Evolutionary conservation across 1,140 invertebrate genomes (phyloP), one percentile per base, ranked within the genome.

Genomic region (Diploscapter pachys): DNA sequence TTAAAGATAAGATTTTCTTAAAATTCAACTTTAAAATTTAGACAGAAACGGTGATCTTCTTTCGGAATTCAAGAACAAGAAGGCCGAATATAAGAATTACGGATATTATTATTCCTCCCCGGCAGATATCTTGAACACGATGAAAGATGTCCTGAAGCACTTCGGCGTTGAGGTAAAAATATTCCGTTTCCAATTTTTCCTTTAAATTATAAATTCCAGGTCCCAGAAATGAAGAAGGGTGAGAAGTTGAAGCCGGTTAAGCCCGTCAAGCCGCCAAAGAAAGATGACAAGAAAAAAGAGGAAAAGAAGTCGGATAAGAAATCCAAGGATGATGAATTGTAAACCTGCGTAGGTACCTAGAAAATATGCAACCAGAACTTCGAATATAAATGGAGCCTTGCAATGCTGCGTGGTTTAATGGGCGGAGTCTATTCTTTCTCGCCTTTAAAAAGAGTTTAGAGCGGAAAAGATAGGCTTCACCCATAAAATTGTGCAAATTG

Each of bases 41-140:
- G 57, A 72, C 72, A 57, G 73, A 53, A 78, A 78, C 13, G 77
- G 77, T 62, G 77, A 78, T 55, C 77, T 78, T 52, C 77, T 78
- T 57, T 13, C 69, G 51, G 67, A 78, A 51, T 83, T 85, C 75
- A 85, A 82, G 63, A 85, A 85, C 73, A 85, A 84, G 71, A 85
- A 85, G 59, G 83, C 84, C 57, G 83, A 85, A 72, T 85, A 85
- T 81, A 85, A 85, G 64, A 85, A 85, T 73, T 85, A 85, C 73
- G 76, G 76, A 49, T 85, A 85, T 62, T 85, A 85, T 59, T 85
- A 85, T 71, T 80, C 84, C n/a, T 78, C 73, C 6, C 83, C 83
- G 31, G 81, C 83, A 55, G 84, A 85, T 67, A 84, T 85, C 31
- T 67, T 85, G 49, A 85, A 85, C 75, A 77, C 82, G 11, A 85